These are phyloP conservation scores for Ectobius pallidus DNA, from an alignment of 2,888 invertebrate genomes.

Conservation along the genomic window DNA sequence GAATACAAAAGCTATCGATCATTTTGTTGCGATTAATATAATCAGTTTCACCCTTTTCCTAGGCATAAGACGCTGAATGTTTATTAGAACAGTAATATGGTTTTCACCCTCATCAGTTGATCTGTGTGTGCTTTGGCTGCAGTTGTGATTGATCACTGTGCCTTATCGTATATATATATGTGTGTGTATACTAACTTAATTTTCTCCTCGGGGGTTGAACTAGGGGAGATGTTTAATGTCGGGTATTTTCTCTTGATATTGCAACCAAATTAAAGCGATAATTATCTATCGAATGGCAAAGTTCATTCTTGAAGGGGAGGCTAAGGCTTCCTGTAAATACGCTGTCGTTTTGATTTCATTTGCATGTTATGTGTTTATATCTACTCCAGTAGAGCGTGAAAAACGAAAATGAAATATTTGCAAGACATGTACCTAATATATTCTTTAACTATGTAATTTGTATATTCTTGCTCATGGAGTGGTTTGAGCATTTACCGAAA, in stretches of 20 bases:
- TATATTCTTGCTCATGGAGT: too few relatives aligned
- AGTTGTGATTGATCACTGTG: slow-evolving; percentile 9
- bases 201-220: not conserved
- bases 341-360: too few relatives aligned
- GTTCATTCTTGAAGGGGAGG: too few relatives aligned
- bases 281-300: too few relatives aligned
- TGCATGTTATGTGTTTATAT: too few relatives aligned
- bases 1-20: not conserved
- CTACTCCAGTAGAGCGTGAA: too few relatives aligned
- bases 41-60: not conserved
- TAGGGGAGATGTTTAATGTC: not conserved
- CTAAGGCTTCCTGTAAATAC: too few relatives aligned
- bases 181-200: slow-evolving; percentile 8
- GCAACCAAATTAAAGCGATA: not conserved
- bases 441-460: too few relatives aligned
- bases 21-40: not conserved
- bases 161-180: not conserved
- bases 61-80: not conserved
- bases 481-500: too few relatives aligned
- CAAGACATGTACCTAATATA: too few relatives aligned
- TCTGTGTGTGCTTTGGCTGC: slow-evolving; percentile 6
- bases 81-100: slow-evolving; percentile 10
- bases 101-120: not conserved
- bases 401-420: too few relatives aligned
- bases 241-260: not conserved